Percentiles rank a stretch among this genome's conserved stretches.
Conservation (phyloP, 2,113 vertebrate genomes). For the Promerops cafer region DNA sequence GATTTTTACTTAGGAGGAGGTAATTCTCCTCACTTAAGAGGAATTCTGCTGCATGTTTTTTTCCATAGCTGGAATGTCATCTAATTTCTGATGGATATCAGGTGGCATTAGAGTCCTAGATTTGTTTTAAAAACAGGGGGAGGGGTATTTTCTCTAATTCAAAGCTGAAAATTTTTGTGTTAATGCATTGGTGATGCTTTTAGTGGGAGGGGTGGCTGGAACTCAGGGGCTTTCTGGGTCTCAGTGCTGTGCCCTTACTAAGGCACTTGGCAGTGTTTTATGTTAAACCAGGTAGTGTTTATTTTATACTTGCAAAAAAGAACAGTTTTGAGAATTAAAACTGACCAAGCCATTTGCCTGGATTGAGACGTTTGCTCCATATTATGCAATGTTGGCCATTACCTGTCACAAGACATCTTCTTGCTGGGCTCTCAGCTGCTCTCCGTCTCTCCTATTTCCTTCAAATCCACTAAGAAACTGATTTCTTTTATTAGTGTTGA, state of each 20-base stretch:
- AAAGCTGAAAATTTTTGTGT: background rate
- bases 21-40: background rate
- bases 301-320: background rate
- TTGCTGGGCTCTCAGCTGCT: background rate
- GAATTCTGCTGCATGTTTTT: background rate
- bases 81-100: conserved; percentile 1
- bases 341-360: background rate
- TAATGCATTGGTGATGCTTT: background rate
- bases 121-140: background rate
- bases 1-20: background rate
- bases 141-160: background rate
- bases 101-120: background rate
- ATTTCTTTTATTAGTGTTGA: background rate
- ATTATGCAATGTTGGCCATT: fast-evolving
- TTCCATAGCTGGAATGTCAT: background rate
- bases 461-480: background rate
- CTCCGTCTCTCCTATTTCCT: background rate
- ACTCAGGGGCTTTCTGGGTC: background rate
- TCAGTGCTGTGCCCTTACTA: background rate
- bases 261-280: background rate
- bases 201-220: background rate
- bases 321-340: background rate
- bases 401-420: background rate
- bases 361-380: background rate
- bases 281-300: background rate